Percentiles rank a stretch among this genome's conserved stretches.
These are phyloP conservation scores for Alcis repandata DNA, from an alignment of 2,888 invertebrate species.

Conservation along the genomic window DNA sequence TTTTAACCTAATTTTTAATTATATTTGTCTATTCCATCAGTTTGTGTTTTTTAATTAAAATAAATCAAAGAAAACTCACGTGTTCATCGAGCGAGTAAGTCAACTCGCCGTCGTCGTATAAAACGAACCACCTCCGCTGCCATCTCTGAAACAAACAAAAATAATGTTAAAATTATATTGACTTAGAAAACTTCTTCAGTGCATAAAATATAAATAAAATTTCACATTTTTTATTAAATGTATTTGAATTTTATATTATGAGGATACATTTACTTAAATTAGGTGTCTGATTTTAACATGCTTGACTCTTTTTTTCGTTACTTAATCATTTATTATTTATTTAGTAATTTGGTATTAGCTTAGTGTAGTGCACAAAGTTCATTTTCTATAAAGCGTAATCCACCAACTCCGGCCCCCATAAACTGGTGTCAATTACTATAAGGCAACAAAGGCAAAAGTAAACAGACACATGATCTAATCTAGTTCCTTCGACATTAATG, in stretches of 20 bases:
- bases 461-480: conserved; percentile 10
- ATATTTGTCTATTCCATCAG: too few species aligned
- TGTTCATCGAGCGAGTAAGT: conserved; percentile 99
- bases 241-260: too few species aligned
- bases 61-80: conserved; percentile 88
- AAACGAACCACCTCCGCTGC: conserved; percentile 99
- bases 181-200: too few species aligned
- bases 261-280: too few species aligned
- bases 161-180: conserved; percentile 8
- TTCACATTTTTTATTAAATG: too few species aligned
- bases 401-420: neutral
- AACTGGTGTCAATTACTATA: neutral
- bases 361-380: too few species aligned
- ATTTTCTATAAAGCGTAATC: too few species aligned
- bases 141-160: conserved; percentile 93
- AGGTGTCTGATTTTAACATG: too few species aligned
- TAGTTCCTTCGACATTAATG: conserved; percentile 14
- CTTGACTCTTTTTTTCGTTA: neutral
- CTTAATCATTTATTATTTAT: neutral
- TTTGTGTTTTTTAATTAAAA: neutral
- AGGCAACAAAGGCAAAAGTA: conserved; percentile 3
- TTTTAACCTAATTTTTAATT: neutral
- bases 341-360: neutral
- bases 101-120: conserved; percentile 98
- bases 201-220: too few species aligned